These are phyloP conservation scores for Sceloporus undulatus DNA, from an alignment of 2,113 vertebrate genomes.

Conservation along the genomic window DNA sequence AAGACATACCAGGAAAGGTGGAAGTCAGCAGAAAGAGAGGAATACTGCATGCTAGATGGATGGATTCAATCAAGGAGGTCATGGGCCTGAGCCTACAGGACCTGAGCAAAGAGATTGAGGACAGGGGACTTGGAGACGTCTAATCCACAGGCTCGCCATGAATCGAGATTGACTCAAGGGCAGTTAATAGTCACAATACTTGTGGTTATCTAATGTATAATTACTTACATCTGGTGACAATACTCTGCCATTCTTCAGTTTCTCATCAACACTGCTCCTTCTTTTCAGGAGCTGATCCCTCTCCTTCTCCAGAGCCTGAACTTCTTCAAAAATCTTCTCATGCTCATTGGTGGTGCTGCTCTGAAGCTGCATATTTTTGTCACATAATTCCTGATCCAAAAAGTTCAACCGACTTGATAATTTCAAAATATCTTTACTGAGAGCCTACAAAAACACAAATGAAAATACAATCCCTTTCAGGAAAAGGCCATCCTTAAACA, in stretches of 20 bases:
- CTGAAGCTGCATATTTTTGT: constrained; percentile 76
- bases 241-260: constrained; percentile 83
- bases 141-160: too few species aligned
- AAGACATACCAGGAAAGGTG: too few species aligned
- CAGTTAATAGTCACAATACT: too few species aligned
- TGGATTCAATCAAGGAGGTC: too few species aligned
- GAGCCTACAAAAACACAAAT: constrained; percentile 74
- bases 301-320: constrained; percentile 81
- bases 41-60: too few species aligned
- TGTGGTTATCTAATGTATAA: constrained; percentile 16
- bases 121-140: too few species aligned
- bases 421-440: constrained; percentile 84
- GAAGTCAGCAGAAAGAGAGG: too few species aligned
- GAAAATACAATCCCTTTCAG: constrained; percentile 5
- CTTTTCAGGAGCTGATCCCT: constrained; percentile 79
- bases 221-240: constrained; percentile 85
- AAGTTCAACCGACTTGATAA: constrained; percentile 81
- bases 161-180: too few species aligned
- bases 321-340: constrained; percentile 77
- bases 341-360: constrained; percentile 72
- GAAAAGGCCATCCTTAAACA: not conserved
- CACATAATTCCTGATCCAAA: constrained; percentile 84
- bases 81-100: too few species aligned
- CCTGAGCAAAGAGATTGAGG: too few species aligned
- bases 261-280: constrained; percentile 82